Evolutionary conservation across 2,888 invertebrate species (phyloP), one percentile per base, ranked within the genome.

Genomic region (Morpho helenor): DNA sequence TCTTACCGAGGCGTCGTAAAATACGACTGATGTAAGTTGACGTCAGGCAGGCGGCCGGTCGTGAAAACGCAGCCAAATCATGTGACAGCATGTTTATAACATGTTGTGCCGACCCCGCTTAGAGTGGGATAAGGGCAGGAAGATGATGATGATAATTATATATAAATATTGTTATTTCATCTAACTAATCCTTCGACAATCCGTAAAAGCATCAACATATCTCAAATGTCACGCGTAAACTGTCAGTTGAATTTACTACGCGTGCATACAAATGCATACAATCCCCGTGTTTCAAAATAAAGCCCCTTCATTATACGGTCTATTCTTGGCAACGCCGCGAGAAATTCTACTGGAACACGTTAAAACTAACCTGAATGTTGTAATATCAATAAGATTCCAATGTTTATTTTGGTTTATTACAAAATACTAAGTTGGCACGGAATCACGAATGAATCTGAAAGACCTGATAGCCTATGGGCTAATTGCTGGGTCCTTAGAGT

Each of bases 321-420:
- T 87, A 89, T 87, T 87, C 77, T 75, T 77, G 81, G 72, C 67
- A 64, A 59, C 73, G 63, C 71, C 64, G 69, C 72, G 75, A 75
- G 72, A 74, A 75, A 69, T 71, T 65, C 66, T 69, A 68, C 71
- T 72, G 76, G 71, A 74, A 68, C 70, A 74, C 77, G 76, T 76
- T 80, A 40, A 52, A 58, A 59, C 76, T 73, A 78, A 81, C 75
- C 78, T 73, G 73, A 80, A 80, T 87, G 87, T 88, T 85, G 86
- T 86, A 88, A 88, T 82, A 81, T 83, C 84, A 86, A 88, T 88
- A 86, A 87, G 86, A 84, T 85, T 84, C 84, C 78, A 81, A 82
- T 73, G 82, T 85, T 87, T 90, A 90, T 90, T 89, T 87, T 83
- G 75, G 81, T 77, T 72, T 83, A 83, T 89, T 88, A 87, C 85